Percentiles rank a stretch among this genome's conserved stretches.
These are phyloP conservation scores for Geotria australis DNA, from an alignment of 2,797 vertebrate genomes.

Conservation along the genomic window DNA sequence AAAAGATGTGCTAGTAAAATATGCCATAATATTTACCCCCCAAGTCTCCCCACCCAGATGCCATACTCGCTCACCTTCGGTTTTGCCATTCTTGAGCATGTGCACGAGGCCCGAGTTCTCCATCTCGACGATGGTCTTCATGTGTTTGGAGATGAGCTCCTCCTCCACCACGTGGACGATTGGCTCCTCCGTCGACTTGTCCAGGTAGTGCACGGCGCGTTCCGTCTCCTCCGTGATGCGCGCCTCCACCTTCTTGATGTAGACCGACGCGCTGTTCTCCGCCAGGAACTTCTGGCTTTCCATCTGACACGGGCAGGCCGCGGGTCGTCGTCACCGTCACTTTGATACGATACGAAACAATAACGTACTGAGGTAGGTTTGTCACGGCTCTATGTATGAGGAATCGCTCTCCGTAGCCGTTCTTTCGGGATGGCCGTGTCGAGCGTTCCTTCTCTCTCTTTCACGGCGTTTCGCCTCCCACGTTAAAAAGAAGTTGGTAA, in stretches of 20 bases:
- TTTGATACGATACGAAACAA: too few species aligned
- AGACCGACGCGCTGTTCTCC: slow-evolving; percentile 88
- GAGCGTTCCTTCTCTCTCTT: too few species aligned
- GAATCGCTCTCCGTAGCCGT: too few species aligned
- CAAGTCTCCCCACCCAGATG: too few species aligned
- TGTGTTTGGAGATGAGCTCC: slow-evolving; percentile 88
- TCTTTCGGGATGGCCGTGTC: too few species aligned
- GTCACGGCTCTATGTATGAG: too few species aligned
- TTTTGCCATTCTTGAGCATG: slow-evolving; percentile 92
- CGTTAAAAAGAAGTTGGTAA: too few species aligned
- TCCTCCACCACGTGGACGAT: slow-evolving; percentile 86
- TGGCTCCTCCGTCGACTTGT: slow-evolving; percentile 83
- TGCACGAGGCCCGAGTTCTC: slow-evolving; percentile 86
- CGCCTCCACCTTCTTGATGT: slow-evolving; percentile 94
- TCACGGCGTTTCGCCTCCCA: too few species aligned
- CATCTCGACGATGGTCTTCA: slow-evolving; percentile 98
- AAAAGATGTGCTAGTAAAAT: too few species aligned
- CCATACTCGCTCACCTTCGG: slow-evolving; percentile 60
- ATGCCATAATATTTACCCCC: too few species aligned
- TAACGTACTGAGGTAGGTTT: too few species aligned
- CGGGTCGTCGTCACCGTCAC: too few species aligned
- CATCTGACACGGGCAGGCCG: slow-evolving; percentile 32
- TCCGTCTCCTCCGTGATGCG: slow-evolving; percentile 95
- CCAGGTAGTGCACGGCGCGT: slow-evolving; percentile 84
- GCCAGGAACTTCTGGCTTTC: slow-evolving; percentile 94